Evolutionary conservation across 1,140 invertebrate genomes (phyloP).

Genomic region (Drosophila pruinosa): DNA sequence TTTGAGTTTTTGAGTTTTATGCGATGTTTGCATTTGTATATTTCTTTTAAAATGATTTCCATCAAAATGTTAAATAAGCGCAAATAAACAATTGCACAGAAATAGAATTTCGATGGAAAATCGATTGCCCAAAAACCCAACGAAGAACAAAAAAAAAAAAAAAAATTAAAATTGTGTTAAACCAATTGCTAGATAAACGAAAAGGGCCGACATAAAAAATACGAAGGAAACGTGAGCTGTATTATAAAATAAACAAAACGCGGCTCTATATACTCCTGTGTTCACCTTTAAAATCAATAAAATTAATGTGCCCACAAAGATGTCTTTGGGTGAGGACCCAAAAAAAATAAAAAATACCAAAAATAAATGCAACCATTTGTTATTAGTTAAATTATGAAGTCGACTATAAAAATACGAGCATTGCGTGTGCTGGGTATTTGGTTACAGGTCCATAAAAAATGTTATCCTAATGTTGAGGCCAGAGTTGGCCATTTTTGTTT

Average conservation of each 20-base stretch:
- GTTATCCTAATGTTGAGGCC: slow-evolving; percentile 41
- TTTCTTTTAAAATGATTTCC: slow-evolving; percentile 57
- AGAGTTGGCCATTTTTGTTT: slow-evolving; percentile 27
- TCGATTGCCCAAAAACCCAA: slow-evolving; percentile 4
- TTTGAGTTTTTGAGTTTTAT: slow-evolving; percentile 8
- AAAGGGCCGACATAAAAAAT: slow-evolving; percentile 21
- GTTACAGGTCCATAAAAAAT: slow-evolving; percentile 19
- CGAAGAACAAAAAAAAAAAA: neutral
- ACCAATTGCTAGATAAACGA: slow-evolving; percentile 35
- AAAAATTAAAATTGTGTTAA: slow-evolving; percentile 25
- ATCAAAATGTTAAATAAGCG: slow-evolving; percentile 45
- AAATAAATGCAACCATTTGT: slow-evolving; percentile 36
- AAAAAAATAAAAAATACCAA: slow-evolving; percentile 17
- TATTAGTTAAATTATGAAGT: slow-evolving; percentile 63
- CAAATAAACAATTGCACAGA: slow-evolving; percentile 40
- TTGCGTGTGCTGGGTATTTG: neutral
- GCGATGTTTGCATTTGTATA: slow-evolving; percentile 26
- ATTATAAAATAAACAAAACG: slow-evolving; percentile 51
- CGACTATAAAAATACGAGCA: slow-evolving; percentile 10
- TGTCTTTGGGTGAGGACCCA: slow-evolving; percentile 28
- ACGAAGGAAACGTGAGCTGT: slow-evolving; percentile 48
- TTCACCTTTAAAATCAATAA: slow-evolving; percentile 39
- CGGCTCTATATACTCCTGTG: neutral
- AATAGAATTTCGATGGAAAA: slow-evolving; percentile 43
- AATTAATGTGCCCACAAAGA: slow-evolving; percentile 44